phyloP scores from a whole-genome alignment of 2,113 vertebrate species.

The Isichthys henryi region DNA sequence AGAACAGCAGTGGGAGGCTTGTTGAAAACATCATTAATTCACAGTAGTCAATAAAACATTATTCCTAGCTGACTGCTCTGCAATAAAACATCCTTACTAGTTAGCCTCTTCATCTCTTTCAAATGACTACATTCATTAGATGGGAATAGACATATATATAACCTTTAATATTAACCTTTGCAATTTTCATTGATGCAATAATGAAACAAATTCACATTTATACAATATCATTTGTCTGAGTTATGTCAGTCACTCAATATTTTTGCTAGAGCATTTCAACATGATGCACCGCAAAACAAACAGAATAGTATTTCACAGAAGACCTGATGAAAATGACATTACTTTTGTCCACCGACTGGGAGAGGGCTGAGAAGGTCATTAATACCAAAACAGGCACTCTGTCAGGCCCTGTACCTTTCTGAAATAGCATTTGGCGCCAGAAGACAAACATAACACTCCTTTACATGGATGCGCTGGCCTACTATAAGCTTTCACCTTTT shows the following conservation, averaged over 20 bases:
- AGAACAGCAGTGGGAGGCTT: neutral
- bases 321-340: neutral
- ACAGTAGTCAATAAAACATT: neutral
- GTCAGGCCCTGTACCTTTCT: conserved; percentile 52
- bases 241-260: neutral
- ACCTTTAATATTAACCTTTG: neutral
- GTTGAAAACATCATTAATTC: neutral
- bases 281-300: conserved; percentile 2
- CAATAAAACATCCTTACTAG: neutral
- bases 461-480: conserved; percentile 56
- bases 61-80: neutral
- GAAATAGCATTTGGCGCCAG: conserved; percentile 52
- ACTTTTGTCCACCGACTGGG: neutral
- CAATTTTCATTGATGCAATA: neutral
- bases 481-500: conserved; percentile 55
- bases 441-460: conserved; percentile 52
- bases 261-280: neutral
- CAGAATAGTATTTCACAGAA: neutral
- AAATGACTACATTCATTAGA: neutral
- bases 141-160: neutral
- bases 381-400: conserved; percentile 54
- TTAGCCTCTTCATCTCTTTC: neutral
- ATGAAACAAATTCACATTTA: neutral
- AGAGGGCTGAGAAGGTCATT: conserved; percentile 39
- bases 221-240: neutral